These are phyloP conservation scores for Latheticus oryzae DNA, from an alignment of 2,888 invertebrate genomes.

Conservation along the genomic window DNA sequence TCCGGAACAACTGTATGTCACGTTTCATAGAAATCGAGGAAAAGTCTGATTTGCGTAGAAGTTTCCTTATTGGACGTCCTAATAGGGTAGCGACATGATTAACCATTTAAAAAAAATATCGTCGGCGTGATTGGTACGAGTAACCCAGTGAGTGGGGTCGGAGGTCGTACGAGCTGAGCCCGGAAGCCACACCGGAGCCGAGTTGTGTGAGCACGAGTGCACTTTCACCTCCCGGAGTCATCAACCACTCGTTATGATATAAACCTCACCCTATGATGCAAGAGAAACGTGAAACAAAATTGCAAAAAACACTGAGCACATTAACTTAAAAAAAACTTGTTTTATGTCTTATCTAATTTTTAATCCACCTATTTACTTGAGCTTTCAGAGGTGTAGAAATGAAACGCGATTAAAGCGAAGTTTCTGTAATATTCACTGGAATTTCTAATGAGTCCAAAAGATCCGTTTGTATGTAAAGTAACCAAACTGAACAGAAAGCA, in stretches of 20 bases:
- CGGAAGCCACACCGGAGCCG: conserved; percentile 56
- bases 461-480: no score
- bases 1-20: conserved; percentile 15
- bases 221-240: conserved; percentile 54
- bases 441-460: no score
- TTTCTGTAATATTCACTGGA: no score
- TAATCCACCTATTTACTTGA: no score
- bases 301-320: neutral
- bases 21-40: conserved; percentile 43
- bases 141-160: conserved; percentile 55
- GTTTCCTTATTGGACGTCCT: conserved; percentile 55
- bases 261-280: conserved; percentile 40
- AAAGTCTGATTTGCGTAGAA: conserved; percentile 44
- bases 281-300: conserved; percentile 1
- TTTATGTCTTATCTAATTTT: no score
- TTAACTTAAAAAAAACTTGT: no score
- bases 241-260: conserved; percentile 42
- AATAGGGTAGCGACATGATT: conserved; percentile 51
- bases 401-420: no score
- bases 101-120: conserved; percentile 40
- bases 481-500: no score
- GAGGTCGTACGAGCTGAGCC: conserved; percentile 55
- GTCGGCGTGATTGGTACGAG: conserved; percentile 45
- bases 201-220: conserved; percentile 53
- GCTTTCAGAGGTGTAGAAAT: no score